These are phyloP conservation scores for Diplosoma virens DNA, from an alignment of 23 tunicate genomes.

Conservation along the genomic window DNA sequence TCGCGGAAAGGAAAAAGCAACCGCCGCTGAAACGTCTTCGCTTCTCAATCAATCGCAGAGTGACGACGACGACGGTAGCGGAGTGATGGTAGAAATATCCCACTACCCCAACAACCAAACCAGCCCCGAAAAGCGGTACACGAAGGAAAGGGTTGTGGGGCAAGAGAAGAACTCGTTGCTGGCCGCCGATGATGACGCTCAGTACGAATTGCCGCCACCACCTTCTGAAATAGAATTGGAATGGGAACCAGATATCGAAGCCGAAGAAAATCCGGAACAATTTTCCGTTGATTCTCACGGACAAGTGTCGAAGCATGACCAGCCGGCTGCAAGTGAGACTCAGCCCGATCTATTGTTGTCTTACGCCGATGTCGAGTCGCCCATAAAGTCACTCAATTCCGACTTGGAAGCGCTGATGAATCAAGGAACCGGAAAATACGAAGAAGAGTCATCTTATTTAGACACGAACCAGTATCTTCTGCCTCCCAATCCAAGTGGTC, in stretches of 20 bases:
- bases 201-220: neutral
- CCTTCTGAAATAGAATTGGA: constrained; percentile 38
- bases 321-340: neutral
- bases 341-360: constrained; percentile 43
- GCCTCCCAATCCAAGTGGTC: constrained; percentile 30
- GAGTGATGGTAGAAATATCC: neutral
- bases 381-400: neutral
- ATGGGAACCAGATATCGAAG: constrained; percentile 34
- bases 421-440: neutral
- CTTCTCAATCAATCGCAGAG: constrained; percentile 41
- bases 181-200: neutral
- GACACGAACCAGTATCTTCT: constrained; percentile 10
- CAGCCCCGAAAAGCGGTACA: constrained; percentile 22
- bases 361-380: constrained; percentile 28
- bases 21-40: constrained; percentile 58
- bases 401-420: constrained; percentile 11
- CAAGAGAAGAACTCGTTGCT: constrained; percentile 20
- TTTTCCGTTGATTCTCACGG: neutral
- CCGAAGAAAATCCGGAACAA: neutral
- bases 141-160: neutral
- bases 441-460: neutral
- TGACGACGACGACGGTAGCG: constrained; percentile 30
- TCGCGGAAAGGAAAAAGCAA: constrained; percentile 50
- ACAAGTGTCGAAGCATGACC: neutral
- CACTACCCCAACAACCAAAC: neutral